Percentiles rank a stretch among this genome's conserved stretches.
These are phyloP conservation scores for Cochlearius cochlearius DNA, from an alignment of 2,113 vertebrate species.

Conservation along the genomic window DNA sequence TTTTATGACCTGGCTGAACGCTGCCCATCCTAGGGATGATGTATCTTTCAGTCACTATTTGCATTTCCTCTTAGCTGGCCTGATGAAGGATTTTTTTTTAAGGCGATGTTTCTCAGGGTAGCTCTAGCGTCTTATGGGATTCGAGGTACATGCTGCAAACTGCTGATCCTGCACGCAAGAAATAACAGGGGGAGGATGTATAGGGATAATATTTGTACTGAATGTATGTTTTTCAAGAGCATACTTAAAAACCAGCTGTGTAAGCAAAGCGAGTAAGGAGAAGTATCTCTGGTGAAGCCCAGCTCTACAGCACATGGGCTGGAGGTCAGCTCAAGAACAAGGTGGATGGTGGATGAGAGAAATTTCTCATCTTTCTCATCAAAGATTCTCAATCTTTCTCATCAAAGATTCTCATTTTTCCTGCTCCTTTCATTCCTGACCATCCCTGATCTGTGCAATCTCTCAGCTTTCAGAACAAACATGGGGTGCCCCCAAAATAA, in stretches of 20 bases:
- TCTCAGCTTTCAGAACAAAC: neutral
- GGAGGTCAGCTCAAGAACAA: neutral
- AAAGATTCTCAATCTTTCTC: too few relatives aligned
- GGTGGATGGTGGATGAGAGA: neutral
- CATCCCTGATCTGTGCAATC: neutral
- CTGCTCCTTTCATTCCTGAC: neutral
- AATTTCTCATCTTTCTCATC: neutral
- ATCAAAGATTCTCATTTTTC: neutral
- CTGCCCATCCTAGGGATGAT: neutral
- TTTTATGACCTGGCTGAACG: neutral
- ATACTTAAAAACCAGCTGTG: neutral
- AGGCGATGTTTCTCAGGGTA: neutral
- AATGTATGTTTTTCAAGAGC: neutral
- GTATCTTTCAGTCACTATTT: neutral
- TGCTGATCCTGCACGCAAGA: neutral
- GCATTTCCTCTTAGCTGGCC: neutral
- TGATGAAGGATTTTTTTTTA: neutral
- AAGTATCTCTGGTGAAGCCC: neutral
- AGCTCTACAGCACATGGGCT: neutral
- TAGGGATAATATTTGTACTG: neutral
- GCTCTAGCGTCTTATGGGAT: neutral
- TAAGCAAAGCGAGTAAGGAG: neutral
- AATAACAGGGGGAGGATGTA: neutral
- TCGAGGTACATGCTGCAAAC: neutral
- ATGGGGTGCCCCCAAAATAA: neutral